Conservation (phyloP, 2,888 invertebrate genomes). For the Ditylenchus weischeri region DNA sequence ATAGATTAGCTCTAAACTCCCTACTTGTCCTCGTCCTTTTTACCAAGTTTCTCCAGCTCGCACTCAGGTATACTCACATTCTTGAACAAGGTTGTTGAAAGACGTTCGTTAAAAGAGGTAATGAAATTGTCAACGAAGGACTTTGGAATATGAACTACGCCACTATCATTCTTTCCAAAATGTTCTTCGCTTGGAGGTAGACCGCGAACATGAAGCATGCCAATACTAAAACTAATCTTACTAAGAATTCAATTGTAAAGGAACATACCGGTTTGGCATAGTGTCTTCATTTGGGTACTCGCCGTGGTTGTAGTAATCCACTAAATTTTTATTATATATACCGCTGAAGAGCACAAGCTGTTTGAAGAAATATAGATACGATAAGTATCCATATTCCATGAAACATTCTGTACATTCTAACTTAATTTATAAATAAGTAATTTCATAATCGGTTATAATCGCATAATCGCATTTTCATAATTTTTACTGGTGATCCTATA, state of each 20-base stretch:
- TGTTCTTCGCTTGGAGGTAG: slow-evolving; percentile 74
- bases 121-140: slow-evolving; percentile 60
- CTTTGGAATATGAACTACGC: slow-evolving; percentile 40
- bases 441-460: no score
- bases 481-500: no score
- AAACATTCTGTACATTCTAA: no score
- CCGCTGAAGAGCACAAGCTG: no score
- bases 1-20: slow-evolving; percentile 15
- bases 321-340: slow-evolving; percentile 53
- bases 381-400: no score
- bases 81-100: slow-evolving; percentile 77
- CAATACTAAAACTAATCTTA: slow-evolving; percentile 66
- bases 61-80: slow-evolving; percentile 71
- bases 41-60: slow-evolving; percentile 78
- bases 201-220: slow-evolving; percentile 93
- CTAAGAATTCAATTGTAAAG: background rate
- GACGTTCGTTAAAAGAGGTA: slow-evolving; percentile 79
- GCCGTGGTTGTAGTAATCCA: slow-evolving; percentile 97
- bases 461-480: no score
- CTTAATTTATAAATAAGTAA: no score
- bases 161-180: slow-evolving; percentile 61
- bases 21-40: slow-evolving; percentile 71
- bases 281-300: slow-evolving; percentile 99
- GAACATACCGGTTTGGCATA: slow-evolving; percentile 78
- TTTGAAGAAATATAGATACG: no score